Conservation (phyloP, 2,797 vertebrate genomes). For the Bradypodion ventrale region DNA sequence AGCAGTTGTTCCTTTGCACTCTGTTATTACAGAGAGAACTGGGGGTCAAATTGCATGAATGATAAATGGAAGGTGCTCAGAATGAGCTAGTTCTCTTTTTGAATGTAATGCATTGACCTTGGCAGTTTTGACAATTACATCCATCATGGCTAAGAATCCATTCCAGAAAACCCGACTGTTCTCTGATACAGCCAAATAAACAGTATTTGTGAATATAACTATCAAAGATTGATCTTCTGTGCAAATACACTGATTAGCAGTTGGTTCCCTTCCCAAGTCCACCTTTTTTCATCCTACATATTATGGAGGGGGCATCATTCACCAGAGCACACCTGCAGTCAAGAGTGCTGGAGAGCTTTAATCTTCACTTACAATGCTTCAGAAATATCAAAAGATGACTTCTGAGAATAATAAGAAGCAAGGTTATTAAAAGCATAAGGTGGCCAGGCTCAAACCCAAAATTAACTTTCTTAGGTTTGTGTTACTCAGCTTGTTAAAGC, state of each 20-base stretch:
- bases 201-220: constrained; percentile 90
- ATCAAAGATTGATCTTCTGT: constrained; percentile 88
- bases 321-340: constrained; percentile 75
- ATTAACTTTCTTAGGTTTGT: constrained; percentile 59
- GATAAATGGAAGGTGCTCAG: constrained; percentile 91
- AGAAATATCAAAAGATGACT: constrained; percentile 63
- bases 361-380: constrained; percentile 72
- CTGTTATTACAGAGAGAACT: constrained; percentile 93
- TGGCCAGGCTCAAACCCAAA: constrained; percentile 38
- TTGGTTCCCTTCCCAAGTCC: constrained; percentile 70
- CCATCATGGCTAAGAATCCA: constrained; percentile 90
- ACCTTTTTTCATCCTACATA: constrained; percentile 78
- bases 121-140: constrained; percentile 97
- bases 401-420: constrained; percentile 71
- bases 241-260: constrained; percentile 84
- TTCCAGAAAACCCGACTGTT: constrained; percentile 87
- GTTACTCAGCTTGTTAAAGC: constrained; percentile 38
- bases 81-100: constrained; percentile 86
- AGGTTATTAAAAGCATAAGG: constrained; percentile 60
- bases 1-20: constrained; percentile 88
- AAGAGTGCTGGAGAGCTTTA: constrained; percentile 78
- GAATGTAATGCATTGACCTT: constrained; percentile 92
- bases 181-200: constrained; percentile 88
- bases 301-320: constrained; percentile 80
- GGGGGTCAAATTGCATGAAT: constrained; percentile 90